A percentile compares a stretch with the other conserved stretches of the same genome.
Conservation (phyloP, 2,797 vertebrate species). For the Aselliscus stoliczkanus region DNA sequence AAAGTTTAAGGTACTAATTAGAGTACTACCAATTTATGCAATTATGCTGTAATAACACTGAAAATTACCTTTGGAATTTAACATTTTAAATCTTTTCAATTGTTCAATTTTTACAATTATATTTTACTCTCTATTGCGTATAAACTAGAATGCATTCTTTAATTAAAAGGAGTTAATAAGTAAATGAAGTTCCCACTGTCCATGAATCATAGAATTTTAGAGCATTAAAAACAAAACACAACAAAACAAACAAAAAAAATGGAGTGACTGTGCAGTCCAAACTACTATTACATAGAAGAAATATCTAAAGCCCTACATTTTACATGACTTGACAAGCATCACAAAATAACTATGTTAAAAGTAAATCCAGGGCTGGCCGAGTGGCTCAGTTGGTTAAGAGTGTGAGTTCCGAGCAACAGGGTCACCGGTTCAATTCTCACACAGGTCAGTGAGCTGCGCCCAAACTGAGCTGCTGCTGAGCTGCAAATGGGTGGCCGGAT, state of each 20-base stretch:
- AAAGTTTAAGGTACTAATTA: conserved; percentile 44
- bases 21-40: not conserved
- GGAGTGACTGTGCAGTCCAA: not conserved
- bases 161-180: not conserved
- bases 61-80: conserved; percentile 16
- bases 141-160: not conserved
- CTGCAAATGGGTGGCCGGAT: no score
- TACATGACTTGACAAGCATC: not conserved
- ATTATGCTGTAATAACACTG: not conserved
- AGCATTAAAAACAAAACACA: not conserved
- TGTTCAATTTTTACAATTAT: not conserved
- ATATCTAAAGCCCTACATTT: not conserved
- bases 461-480: no score
- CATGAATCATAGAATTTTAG: not conserved
- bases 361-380: not conserved
- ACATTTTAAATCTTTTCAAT: not conserved
- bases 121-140: not conserved
- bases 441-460: no score
- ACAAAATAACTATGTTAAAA: not conserved
- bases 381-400: no score
- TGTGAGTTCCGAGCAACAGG: no score
- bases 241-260: not conserved
- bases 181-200: not conserved
- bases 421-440: no score
- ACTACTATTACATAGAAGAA: not conserved